Conservation (phyloP, 1,140 invertebrate species). For the Drosophila seguyi region DNA sequence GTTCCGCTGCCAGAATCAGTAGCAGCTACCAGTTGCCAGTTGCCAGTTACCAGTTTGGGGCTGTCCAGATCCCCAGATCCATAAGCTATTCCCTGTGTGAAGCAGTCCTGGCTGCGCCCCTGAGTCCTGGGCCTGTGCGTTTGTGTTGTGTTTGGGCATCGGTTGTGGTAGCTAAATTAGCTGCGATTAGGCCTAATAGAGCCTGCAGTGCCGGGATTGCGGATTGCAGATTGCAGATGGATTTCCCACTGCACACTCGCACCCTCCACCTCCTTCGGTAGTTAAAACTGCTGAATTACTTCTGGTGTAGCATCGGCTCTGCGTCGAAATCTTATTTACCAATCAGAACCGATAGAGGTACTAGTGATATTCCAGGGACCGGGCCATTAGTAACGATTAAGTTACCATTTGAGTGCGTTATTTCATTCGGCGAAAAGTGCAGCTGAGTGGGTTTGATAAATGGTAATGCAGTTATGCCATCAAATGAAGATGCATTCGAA, state of each 20-base stretch:
- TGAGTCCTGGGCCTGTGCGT: background rate
- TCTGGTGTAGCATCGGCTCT: slow-evolving; percentile 15
- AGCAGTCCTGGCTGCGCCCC: slow-evolving; percentile 6
- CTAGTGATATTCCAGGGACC: slow-evolving; percentile 20
- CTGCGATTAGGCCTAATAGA: slow-evolving; percentile 71
- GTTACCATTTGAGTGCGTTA: slow-evolving; percentile 14
- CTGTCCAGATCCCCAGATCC: slow-evolving; percentile 35
- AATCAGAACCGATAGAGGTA: slow-evolving; percentile 21
- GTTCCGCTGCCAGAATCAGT: slow-evolving; percentile 32
- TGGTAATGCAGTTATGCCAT: slow-evolving; percentile 13
- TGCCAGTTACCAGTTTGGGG: slow-evolving; percentile 17
- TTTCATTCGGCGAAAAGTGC: slow-evolving; percentile 8
- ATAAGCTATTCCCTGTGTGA: slow-evolving; percentile 67
- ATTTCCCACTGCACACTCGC: slow-evolving; percentile 14
- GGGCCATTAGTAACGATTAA: slow-evolving; percentile 23
- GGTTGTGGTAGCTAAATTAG: slow-evolving; percentile 63
- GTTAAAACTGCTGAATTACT: slow-evolving; percentile 38
- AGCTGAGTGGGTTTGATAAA: background rate
- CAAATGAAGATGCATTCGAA: slow-evolving; percentile 5
- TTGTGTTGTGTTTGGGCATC: slow-evolving; percentile 10
- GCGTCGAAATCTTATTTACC: slow-evolving; percentile 36
- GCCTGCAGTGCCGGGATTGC: slow-evolving; percentile 44
- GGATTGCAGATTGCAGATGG: slow-evolving; percentile 16
- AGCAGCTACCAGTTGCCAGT: slow-evolving; percentile 14
- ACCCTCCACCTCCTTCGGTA: slow-evolving; percentile 1